phyloP scores from a whole-genome alignment of 2,113 vertebrate species.

The Serranochromis macrocephalus region DNA sequence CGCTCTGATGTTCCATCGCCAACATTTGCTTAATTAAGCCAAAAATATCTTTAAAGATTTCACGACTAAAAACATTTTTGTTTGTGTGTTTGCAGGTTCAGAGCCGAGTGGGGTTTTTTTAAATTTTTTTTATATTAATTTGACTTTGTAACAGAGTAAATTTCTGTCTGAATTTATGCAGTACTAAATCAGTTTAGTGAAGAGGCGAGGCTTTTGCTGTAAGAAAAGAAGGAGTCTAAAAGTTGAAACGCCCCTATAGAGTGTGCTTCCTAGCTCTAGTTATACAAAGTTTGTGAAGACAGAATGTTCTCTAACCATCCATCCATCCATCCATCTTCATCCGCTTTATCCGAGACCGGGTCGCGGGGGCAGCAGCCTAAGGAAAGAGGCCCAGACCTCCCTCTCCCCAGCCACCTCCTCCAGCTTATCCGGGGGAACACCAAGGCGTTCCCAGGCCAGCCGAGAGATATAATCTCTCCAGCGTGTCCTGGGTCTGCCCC shows the following conservation, averaged over 20 bases:
- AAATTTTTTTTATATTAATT: not conserved
- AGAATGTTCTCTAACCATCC: not conserved
- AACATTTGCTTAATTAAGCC: slow-evolving; percentile 56
- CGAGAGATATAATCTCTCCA: too few species aligned
- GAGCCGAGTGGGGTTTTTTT: not conserved
- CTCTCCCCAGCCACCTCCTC: too few species aligned
- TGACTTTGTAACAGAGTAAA: not conserved
- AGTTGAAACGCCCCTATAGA: not conserved
- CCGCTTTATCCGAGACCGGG: too few species aligned
- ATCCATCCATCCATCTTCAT: too few species aligned
- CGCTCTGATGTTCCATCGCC: slow-evolving; percentile 36
- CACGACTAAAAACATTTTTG: slow-evolving; percentile 28
- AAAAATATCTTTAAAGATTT: slow-evolving; percentile 56
- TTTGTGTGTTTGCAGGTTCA: slow-evolving; percentile 9
- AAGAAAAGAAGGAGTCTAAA: not conserved
- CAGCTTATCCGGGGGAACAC: too few species aligned
- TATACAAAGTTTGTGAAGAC: not conserved
- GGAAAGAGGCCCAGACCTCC: too few species aligned
- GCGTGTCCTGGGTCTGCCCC: too few species aligned
- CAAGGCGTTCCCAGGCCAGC: too few species aligned
- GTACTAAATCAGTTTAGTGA: slow-evolving; percentile 18
- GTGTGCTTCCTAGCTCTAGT: not conserved
- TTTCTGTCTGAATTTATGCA: not conserved
- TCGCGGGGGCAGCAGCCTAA: too few species aligned
- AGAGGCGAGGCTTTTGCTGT: not conserved